A percentile compares a stretch with the other conserved stretches of the same genome.
Conservation (phyloP, 2,113 vertebrate species). For the Corvus hawaiiensis region DNA sequence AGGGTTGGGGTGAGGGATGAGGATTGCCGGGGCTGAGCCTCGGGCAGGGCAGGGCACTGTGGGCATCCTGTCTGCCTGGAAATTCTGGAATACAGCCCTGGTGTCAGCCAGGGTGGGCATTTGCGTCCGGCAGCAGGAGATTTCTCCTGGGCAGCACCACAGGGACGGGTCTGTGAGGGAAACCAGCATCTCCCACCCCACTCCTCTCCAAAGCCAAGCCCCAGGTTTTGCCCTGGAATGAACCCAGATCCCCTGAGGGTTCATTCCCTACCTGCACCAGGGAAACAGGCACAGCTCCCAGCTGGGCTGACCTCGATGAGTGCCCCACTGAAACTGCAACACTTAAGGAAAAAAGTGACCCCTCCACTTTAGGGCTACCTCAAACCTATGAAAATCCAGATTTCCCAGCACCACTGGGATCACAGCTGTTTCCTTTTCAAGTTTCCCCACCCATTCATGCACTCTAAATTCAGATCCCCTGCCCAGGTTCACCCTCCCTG, state of each 20-base stretch:
- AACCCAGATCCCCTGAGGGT: not conserved
- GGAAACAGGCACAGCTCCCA: not conserved
- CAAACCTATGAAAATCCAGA: not conserved
- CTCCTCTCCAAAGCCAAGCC: not conserved
- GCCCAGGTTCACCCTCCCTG: no score
- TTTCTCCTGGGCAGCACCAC: not conserved
- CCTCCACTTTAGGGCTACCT: not conserved
- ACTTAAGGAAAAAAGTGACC: fast-evolving
- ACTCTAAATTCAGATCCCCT: not conserved
- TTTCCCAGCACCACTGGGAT: not conserved
- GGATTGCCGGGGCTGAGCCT: not conserved
- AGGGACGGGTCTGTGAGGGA: fast-evolving
- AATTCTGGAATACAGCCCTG: not conserved
- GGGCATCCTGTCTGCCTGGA: not conserved
- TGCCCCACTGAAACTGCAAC: not conserved
- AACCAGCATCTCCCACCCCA: not conserved
- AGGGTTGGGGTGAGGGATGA: not conserved
- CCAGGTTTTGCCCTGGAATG: not conserved
- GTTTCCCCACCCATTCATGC: fast-evolving
- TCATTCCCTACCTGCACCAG: not conserved
- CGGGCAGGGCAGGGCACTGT: not conserved
- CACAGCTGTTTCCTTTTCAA: not conserved
- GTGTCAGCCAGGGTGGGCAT: not conserved
- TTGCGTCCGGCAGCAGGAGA: not conserved
- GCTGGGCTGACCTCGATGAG: not conserved